Conservation (phyloP, 2,113 vertebrate genomes). For the Hyla sarda region DNA sequence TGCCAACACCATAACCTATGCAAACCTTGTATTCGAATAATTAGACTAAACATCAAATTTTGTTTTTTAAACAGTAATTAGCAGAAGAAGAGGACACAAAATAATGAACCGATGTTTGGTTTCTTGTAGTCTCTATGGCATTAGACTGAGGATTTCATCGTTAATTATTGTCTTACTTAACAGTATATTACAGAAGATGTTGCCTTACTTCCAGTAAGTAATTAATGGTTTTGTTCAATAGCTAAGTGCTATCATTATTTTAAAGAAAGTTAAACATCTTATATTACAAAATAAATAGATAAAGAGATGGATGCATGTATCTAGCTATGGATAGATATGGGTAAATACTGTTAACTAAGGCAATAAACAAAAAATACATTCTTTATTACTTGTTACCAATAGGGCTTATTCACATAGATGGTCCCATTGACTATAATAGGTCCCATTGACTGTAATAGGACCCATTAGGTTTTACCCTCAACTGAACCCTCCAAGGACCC, state of each 20-base stretch:
- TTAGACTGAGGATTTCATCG: background rate
- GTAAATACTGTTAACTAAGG: no score
- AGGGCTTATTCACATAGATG: no score
- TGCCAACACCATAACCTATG: background rate
- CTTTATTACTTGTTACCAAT: no score
- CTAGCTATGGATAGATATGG: no score
- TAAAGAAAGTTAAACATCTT: no score
- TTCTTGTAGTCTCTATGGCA: background rate
- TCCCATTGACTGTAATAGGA: no score
- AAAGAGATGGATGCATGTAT: no score
- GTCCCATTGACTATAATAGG: no score
- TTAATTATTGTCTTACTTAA: background rate
- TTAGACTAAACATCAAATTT: background rate
- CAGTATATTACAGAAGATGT: background rate
- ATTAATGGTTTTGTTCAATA: background rate
- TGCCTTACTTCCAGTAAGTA: background rate
- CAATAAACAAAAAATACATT: no score
- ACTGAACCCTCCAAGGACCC: no score
- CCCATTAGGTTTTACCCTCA: no score
- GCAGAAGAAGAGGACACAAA: background rate
- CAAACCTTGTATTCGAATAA: slow-evolving; percentile 1
- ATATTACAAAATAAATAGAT: no score
- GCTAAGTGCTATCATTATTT: background rate
- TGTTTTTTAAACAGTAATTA: slow-evolving; percentile 15
- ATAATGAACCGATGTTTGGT: background rate